Evolutionary conservation across 2,888 invertebrate genomes (phyloP).

Genomic region (Leucozona laternaria): DNA sequence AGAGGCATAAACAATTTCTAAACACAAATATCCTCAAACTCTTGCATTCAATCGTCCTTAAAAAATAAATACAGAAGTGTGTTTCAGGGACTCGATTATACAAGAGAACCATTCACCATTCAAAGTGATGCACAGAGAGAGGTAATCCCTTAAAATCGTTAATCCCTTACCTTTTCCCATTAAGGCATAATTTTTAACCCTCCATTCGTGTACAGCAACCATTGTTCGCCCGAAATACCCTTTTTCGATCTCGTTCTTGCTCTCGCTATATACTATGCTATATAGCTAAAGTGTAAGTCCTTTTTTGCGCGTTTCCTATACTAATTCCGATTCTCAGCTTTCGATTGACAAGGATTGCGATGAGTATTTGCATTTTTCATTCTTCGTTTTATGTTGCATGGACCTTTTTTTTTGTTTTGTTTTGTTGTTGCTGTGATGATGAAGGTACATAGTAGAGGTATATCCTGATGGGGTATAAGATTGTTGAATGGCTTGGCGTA

Average conservation of each 20-base stretch:
- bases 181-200: constrained; percentile 69
- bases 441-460: background rate
- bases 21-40: constrained; percentile 37
- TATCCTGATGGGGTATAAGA: constrained; percentile 33
- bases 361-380: constrained; percentile 69
- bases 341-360: constrained; percentile 62
- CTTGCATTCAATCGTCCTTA: constrained; percentile 41
- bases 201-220: constrained; percentile 20
- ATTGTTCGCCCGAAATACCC: constrained; percentile 49
- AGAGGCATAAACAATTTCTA: constrained; percentile 44
- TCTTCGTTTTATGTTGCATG: constrained; percentile 50
- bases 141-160: constrained; percentile 76
- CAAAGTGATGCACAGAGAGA: constrained; percentile 38
- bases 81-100: background rate
- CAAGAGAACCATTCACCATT: constrained; percentile 33
- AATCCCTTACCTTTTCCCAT: constrained; percentile 75
- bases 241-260: background rate
- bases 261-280: background rate
- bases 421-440: background rate
- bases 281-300: constrained; percentile 36
- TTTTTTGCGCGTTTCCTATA: constrained; percentile 46
- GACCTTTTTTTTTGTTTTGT: no score
- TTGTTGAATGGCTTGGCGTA: constrained; percentile 67
- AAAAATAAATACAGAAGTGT: background rate
- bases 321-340: constrained; percentile 61